Evolutionary conservation across 37 sponge, comb jelly and placozoan species (phyloP).

Genomic region (Eunapius fragilis): DNA sequence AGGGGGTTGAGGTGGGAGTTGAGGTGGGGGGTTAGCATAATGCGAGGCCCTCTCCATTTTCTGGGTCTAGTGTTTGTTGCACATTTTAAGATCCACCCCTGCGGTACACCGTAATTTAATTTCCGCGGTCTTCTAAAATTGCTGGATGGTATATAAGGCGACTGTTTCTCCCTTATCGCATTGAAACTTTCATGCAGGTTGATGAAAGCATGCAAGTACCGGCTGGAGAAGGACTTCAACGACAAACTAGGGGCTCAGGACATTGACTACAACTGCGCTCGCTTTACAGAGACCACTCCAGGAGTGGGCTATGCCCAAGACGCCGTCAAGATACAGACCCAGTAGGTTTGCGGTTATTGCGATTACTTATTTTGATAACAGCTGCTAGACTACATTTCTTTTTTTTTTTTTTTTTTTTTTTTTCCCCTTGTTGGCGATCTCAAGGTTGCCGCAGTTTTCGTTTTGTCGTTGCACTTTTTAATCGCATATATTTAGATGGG

Average conservation of each 20-base stretch:
- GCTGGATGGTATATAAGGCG: background rate
- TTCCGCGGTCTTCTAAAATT: background rate
- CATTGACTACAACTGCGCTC: conserved; percentile 76
- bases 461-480: no score
- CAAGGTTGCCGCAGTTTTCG: no score
- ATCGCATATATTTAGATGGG: no score
- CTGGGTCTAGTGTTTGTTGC: background rate
- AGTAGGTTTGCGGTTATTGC: conserved; percentile 34
- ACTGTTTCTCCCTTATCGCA: background rate
- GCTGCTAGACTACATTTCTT: no score
- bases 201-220: conserved; percentile 82
- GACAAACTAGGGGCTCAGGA: conserved; percentile 82
- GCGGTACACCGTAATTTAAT: background rate
- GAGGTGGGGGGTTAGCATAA: background rate
- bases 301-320: conserved; percentile 42
- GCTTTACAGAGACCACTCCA: conserved; percentile 52
- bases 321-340: conserved; percentile 54
- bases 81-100: background rate
- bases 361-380: no score
- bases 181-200: conserved; percentile 43
- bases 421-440: no score
- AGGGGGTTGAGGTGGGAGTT: background rate
- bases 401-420: no score
- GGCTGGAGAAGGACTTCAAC: conserved; percentile 92
- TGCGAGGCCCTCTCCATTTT: background rate